Evolutionary conservation across 2,797 vertebrate genomes (phyloP).

Genomic region (Tapera naevia): DNA sequence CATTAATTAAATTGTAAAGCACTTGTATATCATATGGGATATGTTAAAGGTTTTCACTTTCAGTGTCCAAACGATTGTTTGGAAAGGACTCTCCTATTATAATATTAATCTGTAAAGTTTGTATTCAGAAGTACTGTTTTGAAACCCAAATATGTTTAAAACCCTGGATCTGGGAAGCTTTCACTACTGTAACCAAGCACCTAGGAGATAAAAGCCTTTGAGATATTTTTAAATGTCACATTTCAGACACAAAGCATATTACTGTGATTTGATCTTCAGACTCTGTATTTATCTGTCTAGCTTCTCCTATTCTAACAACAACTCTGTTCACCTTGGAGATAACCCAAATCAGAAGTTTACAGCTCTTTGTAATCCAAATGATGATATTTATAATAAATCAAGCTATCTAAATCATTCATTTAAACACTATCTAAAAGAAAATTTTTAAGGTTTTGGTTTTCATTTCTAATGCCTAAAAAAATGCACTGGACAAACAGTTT

Average conservation of each 20-base stretch:
- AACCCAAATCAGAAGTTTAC: too few relatives aligned
- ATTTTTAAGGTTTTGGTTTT: not conserved
- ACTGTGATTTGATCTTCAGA: slow-evolving; percentile 40
- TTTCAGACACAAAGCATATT: slow-evolving; percentile 10
- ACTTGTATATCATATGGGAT: not conserved
- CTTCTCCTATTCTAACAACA: not conserved
- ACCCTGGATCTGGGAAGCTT: not conserved
- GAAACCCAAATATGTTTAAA: not conserved
- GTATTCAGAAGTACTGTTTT: not conserved
- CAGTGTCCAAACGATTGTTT: not conserved
- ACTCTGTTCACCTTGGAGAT: not conserved
- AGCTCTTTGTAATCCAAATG: not conserved
- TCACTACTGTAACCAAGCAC: not conserved
- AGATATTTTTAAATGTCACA: slow-evolving; percentile 44
- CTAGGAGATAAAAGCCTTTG: slow-evolving; percentile 12
- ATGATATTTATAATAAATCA: not conserved
- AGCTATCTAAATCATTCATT: not conserved
- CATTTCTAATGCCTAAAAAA: not conserved
- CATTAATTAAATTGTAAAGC: not conserved
- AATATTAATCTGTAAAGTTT: not conserved
- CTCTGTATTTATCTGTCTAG: slow-evolving; percentile 26
- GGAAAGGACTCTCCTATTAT: not conserved
- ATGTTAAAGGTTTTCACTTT: not conserved
- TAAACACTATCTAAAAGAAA: not conserved
- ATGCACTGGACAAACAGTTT: not conserved